phyloP scores from a whole-genome alignment of 2,797 vertebrate genomes.

The Notolabrus celidotus region DNA sequence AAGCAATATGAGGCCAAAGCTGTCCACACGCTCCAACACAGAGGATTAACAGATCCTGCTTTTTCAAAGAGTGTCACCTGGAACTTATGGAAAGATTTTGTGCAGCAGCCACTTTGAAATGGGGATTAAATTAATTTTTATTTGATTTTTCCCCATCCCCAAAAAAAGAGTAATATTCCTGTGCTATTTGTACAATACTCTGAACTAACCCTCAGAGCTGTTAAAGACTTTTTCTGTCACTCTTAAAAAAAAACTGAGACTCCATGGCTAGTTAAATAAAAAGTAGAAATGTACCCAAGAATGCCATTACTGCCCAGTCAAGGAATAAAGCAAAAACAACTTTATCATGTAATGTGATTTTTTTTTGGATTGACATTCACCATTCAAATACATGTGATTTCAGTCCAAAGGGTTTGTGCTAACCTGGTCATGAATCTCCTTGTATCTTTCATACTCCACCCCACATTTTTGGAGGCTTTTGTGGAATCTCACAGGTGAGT shows the following conservation, averaged over 20 bases:
- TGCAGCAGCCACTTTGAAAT: slow-evolving; percentile 18
- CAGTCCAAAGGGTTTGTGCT: slow-evolving; percentile 1
- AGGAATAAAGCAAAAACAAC: too few species aligned
- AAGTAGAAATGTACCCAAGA: too few species aligned
- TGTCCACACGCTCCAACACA: slow-evolving; percentile 59
- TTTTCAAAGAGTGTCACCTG: slow-evolving; percentile 47
- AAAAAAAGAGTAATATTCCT: too few species aligned
- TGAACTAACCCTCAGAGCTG: too few species aligned
- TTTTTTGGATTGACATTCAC: too few species aligned
- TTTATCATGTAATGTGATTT: too few species aligned
- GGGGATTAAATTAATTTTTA: slow-evolving; percentile 18
- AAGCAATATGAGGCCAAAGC: slow-evolving; percentile 56
- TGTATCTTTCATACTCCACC: slow-evolving; percentile 54
- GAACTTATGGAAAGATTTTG: slow-evolving; percentile 33
- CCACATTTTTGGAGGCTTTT: slow-evolving; percentile 57
- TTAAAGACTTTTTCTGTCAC: too few species aligned
- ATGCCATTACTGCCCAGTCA: too few species aligned
- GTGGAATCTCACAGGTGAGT: slow-evolving; percentile 76
- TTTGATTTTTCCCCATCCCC: neutral
- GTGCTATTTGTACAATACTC: too few species aligned
- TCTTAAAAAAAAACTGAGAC: too few species aligned
- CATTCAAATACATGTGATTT: slow-evolving; percentile 9
- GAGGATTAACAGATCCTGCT: slow-evolving; percentile 59
- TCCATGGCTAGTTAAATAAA: too few species aligned
- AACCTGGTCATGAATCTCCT: slow-evolving; percentile 50